Evolutionary conservation across 2,113 vertebrate species (phyloP).

Genomic region (Aramus guarauna): DNA sequence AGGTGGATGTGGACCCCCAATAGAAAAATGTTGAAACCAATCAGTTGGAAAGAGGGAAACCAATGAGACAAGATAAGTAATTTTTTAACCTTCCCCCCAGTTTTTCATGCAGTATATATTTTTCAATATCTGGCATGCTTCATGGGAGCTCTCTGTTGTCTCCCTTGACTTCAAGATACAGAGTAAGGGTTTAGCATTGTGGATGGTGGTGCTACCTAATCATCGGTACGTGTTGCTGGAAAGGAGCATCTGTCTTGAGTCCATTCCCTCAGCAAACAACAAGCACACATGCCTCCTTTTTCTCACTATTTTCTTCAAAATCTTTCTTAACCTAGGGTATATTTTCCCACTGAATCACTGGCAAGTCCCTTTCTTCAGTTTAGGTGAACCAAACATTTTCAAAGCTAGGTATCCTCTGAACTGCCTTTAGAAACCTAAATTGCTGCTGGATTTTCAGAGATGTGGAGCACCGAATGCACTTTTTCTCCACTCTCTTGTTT

Average conservation of each 20-base stretch:
- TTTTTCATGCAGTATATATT: neutral
- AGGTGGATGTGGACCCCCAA: fast-evolving
- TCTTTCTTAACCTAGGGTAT: neutral
- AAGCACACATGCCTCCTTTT: neutral
- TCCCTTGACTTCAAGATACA: neutral
- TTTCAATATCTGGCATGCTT: neutral
- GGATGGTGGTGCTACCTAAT: neutral
- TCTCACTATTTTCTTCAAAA: neutral
- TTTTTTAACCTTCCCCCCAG: neutral
- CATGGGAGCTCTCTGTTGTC: neutral
- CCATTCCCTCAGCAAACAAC: neutral
- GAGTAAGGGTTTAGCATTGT: neutral
- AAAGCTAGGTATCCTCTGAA: neutral
- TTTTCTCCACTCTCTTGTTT: neutral
- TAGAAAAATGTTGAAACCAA: neutral
- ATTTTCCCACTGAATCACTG: neutral
- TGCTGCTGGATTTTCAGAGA: neutral
- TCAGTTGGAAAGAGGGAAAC: neutral
- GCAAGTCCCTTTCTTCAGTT: neutral
- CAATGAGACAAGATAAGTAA: neutral
- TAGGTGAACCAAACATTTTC: neutral
- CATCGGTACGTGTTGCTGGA: neutral
- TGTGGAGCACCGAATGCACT: neutral
- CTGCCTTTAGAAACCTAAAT: neutral
- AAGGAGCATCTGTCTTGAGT: neutral